Evolutionary conservation across 2,888 invertebrate species (phyloP), one percentile per base, ranked within the genome.

Genomic region (Epistrophella euchroma): DNA sequence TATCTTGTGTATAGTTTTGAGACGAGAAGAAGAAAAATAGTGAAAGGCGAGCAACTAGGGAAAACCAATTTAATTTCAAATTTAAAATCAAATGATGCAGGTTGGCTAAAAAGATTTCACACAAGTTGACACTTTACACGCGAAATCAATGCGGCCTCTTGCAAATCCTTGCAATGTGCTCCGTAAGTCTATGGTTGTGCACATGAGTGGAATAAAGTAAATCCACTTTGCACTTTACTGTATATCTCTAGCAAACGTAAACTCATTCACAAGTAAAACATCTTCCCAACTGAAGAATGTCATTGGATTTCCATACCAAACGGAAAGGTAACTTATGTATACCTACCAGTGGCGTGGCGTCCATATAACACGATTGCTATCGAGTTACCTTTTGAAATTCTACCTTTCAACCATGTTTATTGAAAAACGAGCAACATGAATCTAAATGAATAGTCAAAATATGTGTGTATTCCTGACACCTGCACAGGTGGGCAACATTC

Each of bases 21-120:
- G 58, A 40, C 50, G 45, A 40, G 32, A 58, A n/a, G 22, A 19
- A 50, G 17, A 50, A 68, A 22, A 35, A 56, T 35, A 17, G 28
- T 47, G 19, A 50, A 37, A 37, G 50, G 11, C 43, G 19, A 43
- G 43, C 56, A 75, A 52, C 40, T 55, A 43, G 55, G 28, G 37
- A 45, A 47, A 79, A 84, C 58, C 79, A 79, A 84, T 84, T 80
- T 75, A 75, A 79, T 84, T 82, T 81, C 47, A 76, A 76, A 72
- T 72, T 82, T 77, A 28, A 82, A 82, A 71, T 71, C 64, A 72
- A 80, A 79, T 72, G 78, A 64, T 73, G 70, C 71, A 78, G 78
- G 62, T 78, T 78, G 62, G 40, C 68, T 68, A 73, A 78, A 82
- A 74, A 79, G 74, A 74, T 62, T 84, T 74, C 70, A 74, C 60